These are phyloP conservation scores for Sphecodes monilicornis DNA, from an alignment of 2,888 invertebrate genomes.

Conservation along the genomic window DNA sequence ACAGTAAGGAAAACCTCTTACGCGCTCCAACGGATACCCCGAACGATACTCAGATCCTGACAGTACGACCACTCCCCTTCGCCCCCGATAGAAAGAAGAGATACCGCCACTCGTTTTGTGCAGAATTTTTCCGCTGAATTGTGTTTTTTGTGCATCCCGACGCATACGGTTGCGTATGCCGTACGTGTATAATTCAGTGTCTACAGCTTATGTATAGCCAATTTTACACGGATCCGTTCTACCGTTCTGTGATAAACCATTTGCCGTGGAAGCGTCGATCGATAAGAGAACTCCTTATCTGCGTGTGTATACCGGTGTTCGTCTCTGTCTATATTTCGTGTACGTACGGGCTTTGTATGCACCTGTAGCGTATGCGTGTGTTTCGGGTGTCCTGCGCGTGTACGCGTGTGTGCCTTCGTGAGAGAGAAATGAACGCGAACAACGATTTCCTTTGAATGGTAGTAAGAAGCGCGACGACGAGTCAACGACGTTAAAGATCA, in stretches of 20 bases:
- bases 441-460: slow-evolving; percentile 22
- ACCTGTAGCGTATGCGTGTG: not conserved
- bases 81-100: slow-evolving; percentile 62
- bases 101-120: slow-evolving; percentile 67
- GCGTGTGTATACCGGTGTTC: not conserved
- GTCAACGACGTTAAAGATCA: slow-evolving; percentile 33
- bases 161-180: slow-evolving; percentile 24
- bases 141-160: slow-evolving; percentile 64
- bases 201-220: slow-evolving; percentile 38
- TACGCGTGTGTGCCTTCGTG: not conserved
- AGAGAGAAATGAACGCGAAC: slow-evolving; percentile 22
- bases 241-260: slow-evolving; percentile 24
- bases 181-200: slow-evolving; percentile 20
- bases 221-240: slow-evolving; percentile 51
- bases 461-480: slow-evolving; percentile 40
- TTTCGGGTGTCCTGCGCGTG: not conserved
- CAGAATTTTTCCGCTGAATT: slow-evolving; percentile 62
- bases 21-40: slow-evolving; percentile 45
- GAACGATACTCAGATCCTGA: slow-evolving; percentile 62
- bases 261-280: slow-evolving; percentile 42
- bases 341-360: not conserved
- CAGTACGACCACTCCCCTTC: slow-evolving; percentile 62
- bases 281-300: slow-evolving; percentile 12
- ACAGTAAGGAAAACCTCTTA: slow-evolving; percentile 49
- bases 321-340: not conserved